Percentiles rank a stretch among this genome's conserved stretches.
These are phyloP conservation scores for Laterallus jamaicensis DNA, from an alignment of 2,113 vertebrate genomes.

Conservation along the genomic window DNA sequence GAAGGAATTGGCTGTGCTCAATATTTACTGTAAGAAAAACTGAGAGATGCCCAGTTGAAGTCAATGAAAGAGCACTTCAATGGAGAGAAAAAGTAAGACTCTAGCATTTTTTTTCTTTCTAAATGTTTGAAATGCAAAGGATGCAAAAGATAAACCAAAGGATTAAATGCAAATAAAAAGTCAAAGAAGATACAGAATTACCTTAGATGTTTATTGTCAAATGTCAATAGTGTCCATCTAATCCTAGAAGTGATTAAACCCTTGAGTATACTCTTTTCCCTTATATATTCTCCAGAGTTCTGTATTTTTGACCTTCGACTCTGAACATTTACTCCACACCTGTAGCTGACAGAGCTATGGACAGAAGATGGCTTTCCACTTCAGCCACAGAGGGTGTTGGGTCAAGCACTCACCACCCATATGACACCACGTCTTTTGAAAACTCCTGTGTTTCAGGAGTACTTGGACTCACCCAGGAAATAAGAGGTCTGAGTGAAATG, in stretches of 20 bases:
- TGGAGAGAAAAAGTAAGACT: not conserved
- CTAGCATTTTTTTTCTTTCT: not conserved
- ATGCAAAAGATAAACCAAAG: not conserved
- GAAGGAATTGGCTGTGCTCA: not conserved
- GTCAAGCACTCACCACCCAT: not conserved
- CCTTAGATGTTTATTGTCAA: not conserved
- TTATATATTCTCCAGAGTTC: not conserved
- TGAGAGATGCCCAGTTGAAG: not conserved
- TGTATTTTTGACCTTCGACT: not conserved
- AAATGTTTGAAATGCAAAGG: not conserved
- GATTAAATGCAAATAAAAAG: not conserved
- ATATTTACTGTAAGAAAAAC: not conserved
- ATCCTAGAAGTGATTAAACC: not conserved
- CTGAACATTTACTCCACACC: not conserved
- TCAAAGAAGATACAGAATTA: not conserved
- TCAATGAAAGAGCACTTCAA: not conserved
- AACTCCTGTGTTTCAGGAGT: not conserved
- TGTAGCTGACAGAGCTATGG: not conserved
- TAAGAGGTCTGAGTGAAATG: not conserved
- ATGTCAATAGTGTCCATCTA: not conserved
- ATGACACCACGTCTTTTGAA: not conserved
- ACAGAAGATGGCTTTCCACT: not conserved
- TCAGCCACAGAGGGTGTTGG: not conserved
- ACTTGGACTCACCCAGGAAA: not conserved
- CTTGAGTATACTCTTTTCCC: not conserved